Conservation (phyloP, 1,140 invertebrate genomes). For the Diprion similis region DNA sequence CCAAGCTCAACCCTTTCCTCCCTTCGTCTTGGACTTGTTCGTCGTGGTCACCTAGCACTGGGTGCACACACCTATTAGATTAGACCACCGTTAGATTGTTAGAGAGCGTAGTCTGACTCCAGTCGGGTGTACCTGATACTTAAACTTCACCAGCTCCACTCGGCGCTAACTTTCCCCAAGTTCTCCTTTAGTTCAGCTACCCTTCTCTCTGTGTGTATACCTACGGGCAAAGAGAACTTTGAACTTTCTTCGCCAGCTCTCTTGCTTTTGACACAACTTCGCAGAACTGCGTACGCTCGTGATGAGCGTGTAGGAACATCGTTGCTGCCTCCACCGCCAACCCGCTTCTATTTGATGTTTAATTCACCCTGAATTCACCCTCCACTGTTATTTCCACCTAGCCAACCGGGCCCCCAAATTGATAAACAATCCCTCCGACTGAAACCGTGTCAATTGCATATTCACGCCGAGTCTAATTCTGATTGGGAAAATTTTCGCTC, state of each 20-base stretch:
- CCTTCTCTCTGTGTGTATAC: too few species aligned
- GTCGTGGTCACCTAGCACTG: too few species aligned
- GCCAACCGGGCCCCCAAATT: neutral
- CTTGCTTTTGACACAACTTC: too few species aligned
- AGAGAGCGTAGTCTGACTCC: neutral
- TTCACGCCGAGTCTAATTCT: too few species aligned
- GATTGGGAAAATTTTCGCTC: too few species aligned
- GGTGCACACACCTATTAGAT: neutral
- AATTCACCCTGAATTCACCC: neutral
- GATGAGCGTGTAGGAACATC: too few species aligned
- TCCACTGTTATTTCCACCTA: neutral
- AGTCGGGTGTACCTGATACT: neutral
- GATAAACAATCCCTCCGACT: neutral
- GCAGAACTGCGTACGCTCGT: too few species aligned
- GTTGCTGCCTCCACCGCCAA: neutral
- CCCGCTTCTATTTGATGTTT: constrained; percentile 2
- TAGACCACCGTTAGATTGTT: constrained; percentile 1
- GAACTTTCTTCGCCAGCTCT: too few species aligned
- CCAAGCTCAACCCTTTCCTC: too few species aligned
- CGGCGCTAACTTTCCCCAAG: neutral
- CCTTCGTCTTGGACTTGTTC: too few species aligned
- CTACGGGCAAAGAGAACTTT: too few species aligned
- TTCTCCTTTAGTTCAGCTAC: neutral
- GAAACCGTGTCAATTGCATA: too few species aligned
- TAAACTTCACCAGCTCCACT: neutral